Conservation (phyloP, 2,888 invertebrate species). For the Hypselothyrea guttata region DNA sequence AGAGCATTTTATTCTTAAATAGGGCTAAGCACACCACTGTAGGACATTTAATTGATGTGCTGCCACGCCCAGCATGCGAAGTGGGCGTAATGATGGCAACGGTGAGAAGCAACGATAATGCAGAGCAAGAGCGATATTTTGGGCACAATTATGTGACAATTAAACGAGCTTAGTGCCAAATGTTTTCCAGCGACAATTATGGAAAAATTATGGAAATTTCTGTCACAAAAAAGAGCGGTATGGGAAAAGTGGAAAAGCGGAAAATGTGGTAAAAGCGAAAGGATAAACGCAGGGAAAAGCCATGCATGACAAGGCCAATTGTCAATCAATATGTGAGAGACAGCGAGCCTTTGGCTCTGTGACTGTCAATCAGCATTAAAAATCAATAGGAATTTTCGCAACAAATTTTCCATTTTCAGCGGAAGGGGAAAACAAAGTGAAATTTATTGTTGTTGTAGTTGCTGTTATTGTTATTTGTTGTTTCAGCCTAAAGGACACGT, state of each 20-base stretch:
- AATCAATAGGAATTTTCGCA: slow-evolving; percentile 56
- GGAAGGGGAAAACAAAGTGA: slow-evolving; percentile 38
- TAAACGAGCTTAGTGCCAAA: slow-evolving; percentile 52
- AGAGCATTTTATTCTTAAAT: slow-evolving; percentile 20
- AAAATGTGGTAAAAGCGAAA: neutral
- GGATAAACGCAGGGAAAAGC: slow-evolving; percentile 2
- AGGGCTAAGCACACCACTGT: slow-evolving; percentile 19
- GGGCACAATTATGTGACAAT: slow-evolving; percentile 59
- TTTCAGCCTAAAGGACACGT: slow-evolving; percentile 44
- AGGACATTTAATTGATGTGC: slow-evolving; percentile 61
- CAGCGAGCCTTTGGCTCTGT: slow-evolving; percentile 11
- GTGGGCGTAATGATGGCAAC: neutral
- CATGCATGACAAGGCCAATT: slow-evolving; percentile 41
- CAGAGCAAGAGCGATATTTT: slow-evolving; percentile 22
- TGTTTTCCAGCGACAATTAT: slow-evolving; percentile 29
- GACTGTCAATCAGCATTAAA: slow-evolving; percentile 73
- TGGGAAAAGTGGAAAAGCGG: slow-evolving; percentile 16
- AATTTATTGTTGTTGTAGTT: slow-evolving; percentile 42
- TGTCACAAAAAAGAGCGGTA: slow-evolving; percentile 11
- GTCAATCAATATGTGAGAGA: slow-evolving; percentile 39
- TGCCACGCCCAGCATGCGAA: neutral
- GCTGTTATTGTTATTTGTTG: slow-evolving; percentile 16
- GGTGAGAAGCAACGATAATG: neutral
- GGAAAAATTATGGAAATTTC: slow-evolving; percentile 56
- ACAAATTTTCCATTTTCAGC: too few species aligned